These are phyloP conservation scores for Sebastes cheni DNA, from an alignment of 2,797 vertebrate species.

Conservation along the genomic window DNA sequence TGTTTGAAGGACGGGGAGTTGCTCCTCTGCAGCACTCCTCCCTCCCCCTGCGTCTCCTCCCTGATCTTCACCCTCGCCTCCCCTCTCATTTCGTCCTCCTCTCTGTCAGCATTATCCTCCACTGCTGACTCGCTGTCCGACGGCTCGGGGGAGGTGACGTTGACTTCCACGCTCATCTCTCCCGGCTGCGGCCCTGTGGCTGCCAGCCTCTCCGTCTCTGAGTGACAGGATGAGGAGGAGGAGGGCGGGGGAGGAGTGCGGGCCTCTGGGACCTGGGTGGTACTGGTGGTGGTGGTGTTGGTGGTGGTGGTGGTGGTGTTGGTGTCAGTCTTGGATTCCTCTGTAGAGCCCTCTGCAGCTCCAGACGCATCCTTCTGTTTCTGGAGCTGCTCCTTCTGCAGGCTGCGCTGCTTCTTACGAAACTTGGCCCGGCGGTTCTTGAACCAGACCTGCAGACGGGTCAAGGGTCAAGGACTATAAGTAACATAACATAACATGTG, in stretches of 20 bases:
- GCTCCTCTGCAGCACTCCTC: conserved; percentile 76
- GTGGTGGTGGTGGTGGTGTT: conserved; percentile 10
- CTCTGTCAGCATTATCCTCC: conserved; percentile 90
- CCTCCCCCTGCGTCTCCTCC: conserved; percentile 81
- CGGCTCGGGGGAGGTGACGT: conserved; percentile 93
- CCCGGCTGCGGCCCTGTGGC: conserved; percentile 76
- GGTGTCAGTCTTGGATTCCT: conserved; percentile 84
- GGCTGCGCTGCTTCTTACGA: conserved; percentile 97
- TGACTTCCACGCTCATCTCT: conserved; percentile 89
- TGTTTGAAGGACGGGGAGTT: conserved; percentile 87
- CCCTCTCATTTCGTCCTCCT: conserved; percentile 87
- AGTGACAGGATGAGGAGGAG: conserved; percentile 82
- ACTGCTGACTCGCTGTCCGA: conserved; percentile 92
- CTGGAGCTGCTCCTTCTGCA: conserved; percentile 98
- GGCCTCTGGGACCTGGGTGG: conserved; percentile 71
- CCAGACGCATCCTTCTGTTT: conserved; percentile 91
- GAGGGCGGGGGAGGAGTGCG: conserved; percentile 77
- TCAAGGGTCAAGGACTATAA: neutral
- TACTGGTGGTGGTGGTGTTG: neutral
- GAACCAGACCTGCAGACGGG: conserved; percentile 92
- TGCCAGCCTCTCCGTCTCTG: conserved; percentile 78
- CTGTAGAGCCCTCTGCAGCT: conserved; percentile 78
- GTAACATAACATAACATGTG: neutral
- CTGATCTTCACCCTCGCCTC: conserved; percentile 84
- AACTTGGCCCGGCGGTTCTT: conserved; percentile 98